A percentile compares a stretch with the other conserved stretches of the same genome.
Evolutionary conservation across 2,888 invertebrate species (phyloP).

Genomic region (Phengaris alcon): DNA sequence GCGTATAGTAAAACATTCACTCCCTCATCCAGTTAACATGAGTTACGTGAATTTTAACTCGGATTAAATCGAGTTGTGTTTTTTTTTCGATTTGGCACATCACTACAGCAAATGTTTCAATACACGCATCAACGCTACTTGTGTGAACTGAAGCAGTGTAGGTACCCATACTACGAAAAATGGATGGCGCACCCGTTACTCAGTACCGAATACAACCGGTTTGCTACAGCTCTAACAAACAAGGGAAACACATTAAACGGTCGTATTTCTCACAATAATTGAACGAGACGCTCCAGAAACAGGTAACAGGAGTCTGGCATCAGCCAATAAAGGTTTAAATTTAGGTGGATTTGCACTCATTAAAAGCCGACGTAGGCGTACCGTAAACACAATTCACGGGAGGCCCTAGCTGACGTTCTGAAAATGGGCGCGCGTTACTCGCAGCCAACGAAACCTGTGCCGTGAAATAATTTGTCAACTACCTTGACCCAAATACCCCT

Average conservation of each 20-base stretch:
- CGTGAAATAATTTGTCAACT: slow-evolving; percentile 58
- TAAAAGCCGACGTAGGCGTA: slow-evolving; percentile 37
- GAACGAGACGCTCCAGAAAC: not conserved
- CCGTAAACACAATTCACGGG: slow-evolving; percentile 42
- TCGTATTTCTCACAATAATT: slow-evolving; percentile 11
- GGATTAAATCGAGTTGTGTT: no score
- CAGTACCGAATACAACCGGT: no score
- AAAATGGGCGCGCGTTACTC: slow-evolving; percentile 59
- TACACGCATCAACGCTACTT: no score
- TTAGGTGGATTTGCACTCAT: slow-evolving; percentile 38
- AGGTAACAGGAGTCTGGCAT: not conserved
- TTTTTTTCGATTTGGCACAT: no score
- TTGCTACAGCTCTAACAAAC: no score
- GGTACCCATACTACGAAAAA: no score
- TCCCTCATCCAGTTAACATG: no score
- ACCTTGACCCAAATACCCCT: slow-evolving; percentile 55
- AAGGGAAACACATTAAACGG: slow-evolving; percentile 13
- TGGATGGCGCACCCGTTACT: no score
- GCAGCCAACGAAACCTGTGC: slow-evolving; percentile 48
- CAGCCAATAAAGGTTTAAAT: slow-evolving; percentile 34
- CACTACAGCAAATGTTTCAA: no score
- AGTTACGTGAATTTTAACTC: no score
- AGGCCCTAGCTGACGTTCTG: slow-evolving; percentile 48
- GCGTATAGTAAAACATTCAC: no score
- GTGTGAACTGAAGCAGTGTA: no score